A percentile compares a stretch with the other conserved stretches of the same genome.
These are phyloP conservation scores for Australoheros facetus DNA, from an alignment of 2,797 vertebrate species.

Conservation along the genomic window DNA sequence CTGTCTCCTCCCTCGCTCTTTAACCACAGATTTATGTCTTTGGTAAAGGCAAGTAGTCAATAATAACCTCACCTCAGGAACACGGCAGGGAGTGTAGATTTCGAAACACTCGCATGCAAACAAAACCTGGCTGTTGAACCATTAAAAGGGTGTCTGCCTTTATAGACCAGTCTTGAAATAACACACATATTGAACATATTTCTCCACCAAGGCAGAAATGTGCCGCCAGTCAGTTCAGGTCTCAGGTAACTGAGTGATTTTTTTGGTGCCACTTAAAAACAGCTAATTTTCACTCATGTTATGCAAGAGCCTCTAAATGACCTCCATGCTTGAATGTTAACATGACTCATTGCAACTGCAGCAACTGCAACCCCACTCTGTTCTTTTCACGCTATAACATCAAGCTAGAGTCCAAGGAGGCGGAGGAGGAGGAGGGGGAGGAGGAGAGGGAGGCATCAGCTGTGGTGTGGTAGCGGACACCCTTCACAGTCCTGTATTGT, in stretches of 20 bases:
- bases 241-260: constrained; percentile 59
- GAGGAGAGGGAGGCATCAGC: constrained; percentile 27
- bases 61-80: constrained; percentile 48
- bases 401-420: not conserved
- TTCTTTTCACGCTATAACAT: constrained; percentile 4
- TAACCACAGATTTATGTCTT: constrained; percentile 49
- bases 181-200: constrained; percentile 9
- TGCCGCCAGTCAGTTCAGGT: constrained; percentile 1
- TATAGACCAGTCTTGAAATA: constrained; percentile 4
- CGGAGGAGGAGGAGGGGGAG: not conserved
- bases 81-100: constrained; percentile 38
- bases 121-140: constrained; percentile 14
- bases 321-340: constrained; percentile 23
- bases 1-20: constrained; percentile 40
- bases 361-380: constrained; percentile 5
- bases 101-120: constrained; percentile 6
- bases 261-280: constrained; percentile 54
- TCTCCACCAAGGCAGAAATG: not conserved
- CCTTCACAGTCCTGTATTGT: not conserved
- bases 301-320: constrained; percentile 30
- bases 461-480: constrained; percentile 9
- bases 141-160: constrained; percentile 20
- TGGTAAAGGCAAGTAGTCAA: constrained; percentile 34
- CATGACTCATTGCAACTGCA: constrained; percentile 50
- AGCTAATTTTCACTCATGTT: constrained; percentile 44